These are phyloP conservation scores for Diadema setosum DNA, from an alignment of 35 echinoderm and acorn worm species.

Conservation along the genomic window DNA sequence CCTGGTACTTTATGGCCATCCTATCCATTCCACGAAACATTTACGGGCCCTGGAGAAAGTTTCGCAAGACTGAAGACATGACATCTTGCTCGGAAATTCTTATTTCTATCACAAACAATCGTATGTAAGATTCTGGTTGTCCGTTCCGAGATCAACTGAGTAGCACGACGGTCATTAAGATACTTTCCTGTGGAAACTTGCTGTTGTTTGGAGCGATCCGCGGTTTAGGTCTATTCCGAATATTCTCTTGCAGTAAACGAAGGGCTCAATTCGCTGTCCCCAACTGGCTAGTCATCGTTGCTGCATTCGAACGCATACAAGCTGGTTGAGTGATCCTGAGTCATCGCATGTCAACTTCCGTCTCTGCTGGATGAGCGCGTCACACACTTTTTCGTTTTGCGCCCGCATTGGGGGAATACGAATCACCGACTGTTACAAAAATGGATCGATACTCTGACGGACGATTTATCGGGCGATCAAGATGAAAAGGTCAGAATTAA, in stretches of 20 bases:
- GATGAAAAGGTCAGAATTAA: not conserved
- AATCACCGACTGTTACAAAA: not conserved
- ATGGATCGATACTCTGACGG: not conserved
- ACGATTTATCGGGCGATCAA: not conserved
- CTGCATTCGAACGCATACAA: not conserved
- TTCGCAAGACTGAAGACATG: too few relatives aligned
- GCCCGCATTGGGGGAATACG: not conserved
- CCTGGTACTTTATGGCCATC: too few relatives aligned
- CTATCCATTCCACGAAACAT: too few relatives aligned
- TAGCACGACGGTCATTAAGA: too few relatives aligned
- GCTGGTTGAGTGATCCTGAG: not conserved
- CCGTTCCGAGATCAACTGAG: too few relatives aligned
- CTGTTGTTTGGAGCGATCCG: too few relatives aligned
- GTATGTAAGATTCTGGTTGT: too few relatives aligned
- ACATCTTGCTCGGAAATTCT: too few relatives aligned
- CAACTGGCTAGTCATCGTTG: not conserved
- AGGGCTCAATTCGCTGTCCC: not conserved
- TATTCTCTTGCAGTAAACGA: not conserved
- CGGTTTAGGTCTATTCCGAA: not conserved
- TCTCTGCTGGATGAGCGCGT: not conserved
- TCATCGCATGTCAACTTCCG: not conserved
- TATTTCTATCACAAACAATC: too few relatives aligned
- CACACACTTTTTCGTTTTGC: not conserved
- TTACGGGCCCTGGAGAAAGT: too few relatives aligned
- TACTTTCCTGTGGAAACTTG: too few relatives aligned